phyloP scores from a whole-genome alignment of 2,113 vertebrate genomes.

The Xiphias gladius region DNA sequence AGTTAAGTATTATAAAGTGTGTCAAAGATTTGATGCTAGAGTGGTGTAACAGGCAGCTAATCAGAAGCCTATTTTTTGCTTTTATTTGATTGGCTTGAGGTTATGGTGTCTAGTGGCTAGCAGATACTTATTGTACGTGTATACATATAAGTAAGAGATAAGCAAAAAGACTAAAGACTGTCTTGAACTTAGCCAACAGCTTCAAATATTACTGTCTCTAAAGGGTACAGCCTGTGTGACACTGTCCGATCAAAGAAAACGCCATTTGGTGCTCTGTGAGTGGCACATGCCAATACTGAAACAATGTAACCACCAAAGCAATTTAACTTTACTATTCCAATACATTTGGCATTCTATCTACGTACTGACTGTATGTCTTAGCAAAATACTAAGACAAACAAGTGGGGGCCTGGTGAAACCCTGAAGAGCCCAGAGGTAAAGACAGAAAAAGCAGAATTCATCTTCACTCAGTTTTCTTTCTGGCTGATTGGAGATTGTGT shows the following conservation, averaged over 20 bases:
- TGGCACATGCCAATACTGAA: neutral
- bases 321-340: neutral
- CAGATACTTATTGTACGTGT: no score
- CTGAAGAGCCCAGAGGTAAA: constrained; percentile 26
- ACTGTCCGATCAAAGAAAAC: neutral
- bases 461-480: constrained; percentile 40
- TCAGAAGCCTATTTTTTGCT: no score
- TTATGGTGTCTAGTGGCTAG: no score
- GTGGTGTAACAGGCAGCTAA: no score
- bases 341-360: neutral
- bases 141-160: no score
- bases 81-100: no score
- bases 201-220: neutral
- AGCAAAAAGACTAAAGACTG: no score
- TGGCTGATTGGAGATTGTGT: constrained; percentile 45
- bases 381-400: constrained; percentile 30
- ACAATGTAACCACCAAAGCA: neutral
- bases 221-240: neutral
- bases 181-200: no score
- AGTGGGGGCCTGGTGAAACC: constrained; percentile 8
- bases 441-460: constrained; percentile 38
- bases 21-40: no score
- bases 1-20: no score
- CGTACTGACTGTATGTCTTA: neutral
- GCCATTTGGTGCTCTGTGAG: no score